Conservation (phyloP, 1,140 invertebrate genomes). For the Eurosta solidaginis region DNA sequence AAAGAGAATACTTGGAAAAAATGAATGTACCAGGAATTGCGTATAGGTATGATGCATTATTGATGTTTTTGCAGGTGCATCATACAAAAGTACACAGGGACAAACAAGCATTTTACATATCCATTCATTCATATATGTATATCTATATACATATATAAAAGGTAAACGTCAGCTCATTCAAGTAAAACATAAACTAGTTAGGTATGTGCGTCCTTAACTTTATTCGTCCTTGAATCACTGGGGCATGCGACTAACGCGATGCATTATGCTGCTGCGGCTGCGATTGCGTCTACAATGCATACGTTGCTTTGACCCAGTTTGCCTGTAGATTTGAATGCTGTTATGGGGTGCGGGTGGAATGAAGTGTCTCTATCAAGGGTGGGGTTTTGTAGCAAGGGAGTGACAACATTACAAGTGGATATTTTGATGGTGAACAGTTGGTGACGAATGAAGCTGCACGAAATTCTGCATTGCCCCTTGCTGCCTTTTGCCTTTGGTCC, state of each 20-base stretch:
- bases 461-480: not conserved
- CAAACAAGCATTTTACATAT: too few species aligned
- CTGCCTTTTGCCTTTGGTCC: not conserved
- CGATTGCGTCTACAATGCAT: slow-evolving; percentile 15
- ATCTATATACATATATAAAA: not conserved
- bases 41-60: not conserved
- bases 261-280: not conserved
- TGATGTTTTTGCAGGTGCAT: not conserved
- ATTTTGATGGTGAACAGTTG: not conserved
- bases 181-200: not conserved
- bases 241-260: slow-evolving; percentile 17
- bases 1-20: too few species aligned
- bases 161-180: not conserved
- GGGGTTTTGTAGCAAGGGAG: not conserved
- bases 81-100: not conserved
- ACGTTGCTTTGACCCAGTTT: slow-evolving; percentile 29
- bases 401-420: not conserved
- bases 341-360: not conserved
- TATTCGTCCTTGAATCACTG: slow-evolving; percentile 29
- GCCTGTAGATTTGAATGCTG: not conserved
- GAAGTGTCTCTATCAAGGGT: not conserved
- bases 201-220: slow-evolving; percentile 23
- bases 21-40: too few species aligned
- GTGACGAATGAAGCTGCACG: not conserved
- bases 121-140: too few species aligned